phyloP scores from a whole-genome alignment of 1,140 invertebrate genomes.

The Dendroctonus ponderosae region DNA sequence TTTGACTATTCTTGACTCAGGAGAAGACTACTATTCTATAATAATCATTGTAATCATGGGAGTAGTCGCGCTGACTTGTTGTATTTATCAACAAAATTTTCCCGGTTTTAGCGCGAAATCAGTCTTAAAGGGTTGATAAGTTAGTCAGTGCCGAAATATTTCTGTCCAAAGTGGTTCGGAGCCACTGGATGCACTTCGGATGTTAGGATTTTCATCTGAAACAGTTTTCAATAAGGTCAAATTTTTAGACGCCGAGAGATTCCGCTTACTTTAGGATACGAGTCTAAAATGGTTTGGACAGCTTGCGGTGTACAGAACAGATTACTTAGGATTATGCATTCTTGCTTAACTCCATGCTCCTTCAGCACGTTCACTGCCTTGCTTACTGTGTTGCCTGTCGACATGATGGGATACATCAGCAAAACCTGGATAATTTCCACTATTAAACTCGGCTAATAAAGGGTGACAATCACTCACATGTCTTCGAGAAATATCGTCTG shows the following conservation, averaged over 20 bases:
- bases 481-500: conserved; percentile 86
- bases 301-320: conserved; percentile 94
- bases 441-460: conserved; percentile 5
- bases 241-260: background rate
- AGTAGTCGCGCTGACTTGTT: no score
- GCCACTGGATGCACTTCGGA: conserved; percentile 94
- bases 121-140: conserved; percentile 30
- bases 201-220: conserved; percentile 88
- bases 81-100: no score
- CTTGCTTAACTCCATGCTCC: conserved; percentile 89
- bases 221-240: conserved; percentile 37
- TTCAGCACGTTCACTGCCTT: conserved; percentile 91
- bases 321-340: conserved; percentile 93
- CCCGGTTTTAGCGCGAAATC: background rate
- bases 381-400: conserved; percentile 93
- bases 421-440: conserved; percentile 59
- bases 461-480: conserved; percentile 55
- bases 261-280: conserved; percentile 74
- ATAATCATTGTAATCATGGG: no score
- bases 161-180: conserved; percentile 97
- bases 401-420: conserved; percentile 99
- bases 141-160: conserved; percentile 98
- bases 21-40: no score
- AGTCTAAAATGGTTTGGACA: conserved; percentile 78
- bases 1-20: no score